These are phyloP conservation scores for Tor tambroides DNA, from an alignment of 2,113 vertebrate species.

Conservation along the genomic window DNA sequence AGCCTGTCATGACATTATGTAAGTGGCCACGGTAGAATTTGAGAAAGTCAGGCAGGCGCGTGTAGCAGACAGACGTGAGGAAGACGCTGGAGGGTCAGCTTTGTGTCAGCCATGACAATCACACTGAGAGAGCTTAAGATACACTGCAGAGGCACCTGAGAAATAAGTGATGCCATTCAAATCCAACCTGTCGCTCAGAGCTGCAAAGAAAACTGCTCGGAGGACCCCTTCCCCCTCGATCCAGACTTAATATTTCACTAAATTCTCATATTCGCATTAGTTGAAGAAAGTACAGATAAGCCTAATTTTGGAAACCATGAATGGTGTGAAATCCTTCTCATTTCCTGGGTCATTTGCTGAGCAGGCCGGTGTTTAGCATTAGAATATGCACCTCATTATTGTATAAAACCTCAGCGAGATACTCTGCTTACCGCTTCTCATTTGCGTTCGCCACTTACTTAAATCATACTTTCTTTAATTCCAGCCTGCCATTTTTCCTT, in stretches of 20 bases:
- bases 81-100: conserved; percentile 44
- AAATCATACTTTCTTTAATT: conserved; percentile 6
- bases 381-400: conserved; percentile 21
- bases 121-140: conserved; percentile 7
- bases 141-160: not conserved
- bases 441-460: conserved; percentile 21
- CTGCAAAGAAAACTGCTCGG: not conserved
- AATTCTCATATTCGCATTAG: conserved; percentile 13
- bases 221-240: not conserved
- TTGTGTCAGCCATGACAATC: conserved; percentile 41
- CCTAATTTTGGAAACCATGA: not conserved
- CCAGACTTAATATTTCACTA: conserved; percentile 11
- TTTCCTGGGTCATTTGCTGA: conserved; percentile 41
- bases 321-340: conserved; percentile 36
- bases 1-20: conserved; percentile 42
- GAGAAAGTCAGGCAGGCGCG: conserved; percentile 27
- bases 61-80: not conserved
- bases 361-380: conserved; percentile 13
- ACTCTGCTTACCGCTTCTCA: not conserved
- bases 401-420: conserved; percentile 7
- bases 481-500: not conserved
- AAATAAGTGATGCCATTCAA: conserved; percentile 25
- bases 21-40: conserved; percentile 39
- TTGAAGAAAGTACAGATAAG: conserved; percentile 16
- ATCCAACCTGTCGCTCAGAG: conserved; percentile 13